Evolutionary conservation across 2,797 vertebrate genomes (phyloP).

Genomic region (Galago senegalensis): DNA sequence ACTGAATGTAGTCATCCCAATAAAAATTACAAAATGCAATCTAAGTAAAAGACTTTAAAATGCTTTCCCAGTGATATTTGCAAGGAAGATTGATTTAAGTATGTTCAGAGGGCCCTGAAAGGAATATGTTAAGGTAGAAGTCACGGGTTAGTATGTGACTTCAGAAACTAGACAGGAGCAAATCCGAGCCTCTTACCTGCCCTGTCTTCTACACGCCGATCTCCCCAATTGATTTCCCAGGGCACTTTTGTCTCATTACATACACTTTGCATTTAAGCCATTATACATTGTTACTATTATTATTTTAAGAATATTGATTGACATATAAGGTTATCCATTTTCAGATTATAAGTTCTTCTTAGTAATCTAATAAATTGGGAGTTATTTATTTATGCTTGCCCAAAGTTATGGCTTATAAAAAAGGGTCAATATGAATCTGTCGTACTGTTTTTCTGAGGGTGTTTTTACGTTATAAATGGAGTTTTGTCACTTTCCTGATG

Average conservation of each 20-base stretch:
- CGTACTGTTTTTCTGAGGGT: neutral
- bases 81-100: neutral
- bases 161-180: neutral
- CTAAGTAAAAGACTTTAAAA: neutral
- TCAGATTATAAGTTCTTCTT: neutral
- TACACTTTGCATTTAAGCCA: neutral
- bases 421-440: neutral
- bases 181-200: neutral
- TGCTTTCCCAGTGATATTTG: neutral
- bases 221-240: neutral
- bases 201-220: neutral
- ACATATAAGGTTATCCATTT: neutral
- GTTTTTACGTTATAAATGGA: neutral
- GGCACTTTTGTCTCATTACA: neutral
- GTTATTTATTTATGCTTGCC: neutral
- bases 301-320: constrained; percentile 22
- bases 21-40: neutral
- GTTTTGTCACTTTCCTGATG: constrained; percentile 19
- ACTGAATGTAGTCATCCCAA: neutral
- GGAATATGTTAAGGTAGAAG: neutral
- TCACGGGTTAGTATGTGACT: neutral
- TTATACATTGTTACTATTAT: neutral
- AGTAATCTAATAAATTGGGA: constrained; percentile 14
- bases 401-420: neutral
- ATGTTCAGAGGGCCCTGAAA: neutral